These are phyloP conservation scores for Helicoverpa armigera DNA, from an alignment of 1,140 invertebrate genomes.

Conservation along the genomic window DNA sequence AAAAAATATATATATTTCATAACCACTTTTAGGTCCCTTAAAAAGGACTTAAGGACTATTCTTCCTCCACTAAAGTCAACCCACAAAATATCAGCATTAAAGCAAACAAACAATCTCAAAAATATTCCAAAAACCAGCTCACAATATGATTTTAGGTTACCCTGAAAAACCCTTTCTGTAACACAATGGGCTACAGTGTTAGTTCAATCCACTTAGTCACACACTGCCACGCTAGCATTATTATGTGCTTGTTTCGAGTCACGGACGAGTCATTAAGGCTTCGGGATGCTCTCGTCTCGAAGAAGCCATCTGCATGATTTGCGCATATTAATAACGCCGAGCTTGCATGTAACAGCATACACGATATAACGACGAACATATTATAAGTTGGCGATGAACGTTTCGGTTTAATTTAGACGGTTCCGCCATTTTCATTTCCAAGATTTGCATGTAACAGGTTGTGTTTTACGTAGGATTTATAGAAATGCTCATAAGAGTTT, in stretches of 20 bases:
- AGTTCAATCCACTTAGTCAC: constrained; percentile 23
- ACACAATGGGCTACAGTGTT: constrained; percentile 10
- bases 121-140: background rate
- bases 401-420: constrained; percentile 44
- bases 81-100: background rate
- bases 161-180: constrained; percentile 10
- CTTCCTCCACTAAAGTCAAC: background rate
- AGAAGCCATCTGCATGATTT: constrained; percentile 65
- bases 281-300: constrained; percentile 45
- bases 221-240: constrained; percentile 40
- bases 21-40: too few species aligned
- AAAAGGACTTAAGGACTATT: too few species aligned
- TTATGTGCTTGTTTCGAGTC: constrained; percentile 43
- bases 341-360: constrained; percentile 49
- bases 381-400: constrained; percentile 44
- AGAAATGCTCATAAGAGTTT: constrained; percentile 5
- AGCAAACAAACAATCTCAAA: background rate
- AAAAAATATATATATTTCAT: too few species aligned
- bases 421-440: constrained; percentile 39
- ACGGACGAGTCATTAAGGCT: constrained; percentile 56
- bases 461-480: constrained; percentile 6
- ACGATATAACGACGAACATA: constrained; percentile 26
- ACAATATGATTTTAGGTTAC: background rate
- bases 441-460: constrained; percentile 42
- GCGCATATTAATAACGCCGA: constrained; percentile 63